Percentiles rank a stretch among this genome's conserved stretches.
Conservation (phyloP, 1,140 invertebrate species). For the Bradynema listronoti region DNA sequence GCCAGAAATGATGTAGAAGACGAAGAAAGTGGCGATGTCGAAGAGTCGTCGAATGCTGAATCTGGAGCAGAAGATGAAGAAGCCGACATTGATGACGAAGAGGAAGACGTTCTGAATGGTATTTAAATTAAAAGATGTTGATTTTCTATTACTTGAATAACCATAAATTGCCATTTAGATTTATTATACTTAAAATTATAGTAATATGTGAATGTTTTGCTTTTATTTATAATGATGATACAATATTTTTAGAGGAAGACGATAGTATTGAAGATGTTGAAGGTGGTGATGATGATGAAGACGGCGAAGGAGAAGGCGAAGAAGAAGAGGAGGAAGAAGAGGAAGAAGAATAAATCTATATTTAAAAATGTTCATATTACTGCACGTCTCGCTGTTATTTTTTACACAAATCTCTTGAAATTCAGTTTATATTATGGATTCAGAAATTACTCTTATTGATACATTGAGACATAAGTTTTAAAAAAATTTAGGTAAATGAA, state of each 20-base stretch:
- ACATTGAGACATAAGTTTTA: no score
- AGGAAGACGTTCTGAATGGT: conserved; percentile 10
- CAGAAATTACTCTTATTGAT: no score
- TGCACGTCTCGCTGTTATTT: no score
- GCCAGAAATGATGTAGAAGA: conserved; percentile 12
- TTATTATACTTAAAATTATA: not conserved
- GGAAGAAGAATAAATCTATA: no score
- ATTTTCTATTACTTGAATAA: not conserved
- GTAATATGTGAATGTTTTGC: not conserved
- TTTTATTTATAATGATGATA: not conserved
- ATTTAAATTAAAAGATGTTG: not conserved
- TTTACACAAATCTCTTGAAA: no score
- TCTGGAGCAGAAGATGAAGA: conserved; percentile 15
- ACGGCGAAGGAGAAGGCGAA: conserved; percentile 3
- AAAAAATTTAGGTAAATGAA: no score
- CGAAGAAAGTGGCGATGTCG: conserved; percentile 7
- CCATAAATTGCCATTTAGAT: not conserved
- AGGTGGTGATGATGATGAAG: conserved; percentile 9
- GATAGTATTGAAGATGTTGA: not conserved
- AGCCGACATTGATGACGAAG: conserved; percentile 12
- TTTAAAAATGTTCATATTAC: no score
- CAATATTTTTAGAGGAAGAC: no score
- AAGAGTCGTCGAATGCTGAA: conserved; percentile 14
- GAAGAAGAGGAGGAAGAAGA: conserved; percentile 9
- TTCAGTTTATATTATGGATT: no score